These are phyloP conservation scores for Diglossa brunneiventris DNA, from an alignment of 2,113 vertebrate genomes.

Conservation along the genomic window DNA sequence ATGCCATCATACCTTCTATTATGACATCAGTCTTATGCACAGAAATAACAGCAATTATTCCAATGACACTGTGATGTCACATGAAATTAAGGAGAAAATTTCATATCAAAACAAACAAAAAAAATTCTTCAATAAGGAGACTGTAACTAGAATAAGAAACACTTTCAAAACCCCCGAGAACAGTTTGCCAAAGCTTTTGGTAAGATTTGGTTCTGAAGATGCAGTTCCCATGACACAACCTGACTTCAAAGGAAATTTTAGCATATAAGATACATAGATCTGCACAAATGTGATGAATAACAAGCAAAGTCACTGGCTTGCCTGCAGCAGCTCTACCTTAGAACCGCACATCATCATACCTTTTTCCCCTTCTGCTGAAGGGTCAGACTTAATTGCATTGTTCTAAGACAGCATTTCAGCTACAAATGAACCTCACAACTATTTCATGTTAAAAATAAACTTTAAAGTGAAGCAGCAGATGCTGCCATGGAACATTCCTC, in stretches of 20 bases:
- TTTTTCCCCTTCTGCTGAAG: not conserved
- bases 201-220: not conserved
- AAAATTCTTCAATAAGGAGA: not conserved
- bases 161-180: not conserved
- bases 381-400: not conserved
- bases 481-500: conserved; percentile 13
- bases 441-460: conserved; percentile 38
- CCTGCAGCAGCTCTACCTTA: not conserved
- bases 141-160: not conserved
- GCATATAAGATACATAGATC: not conserved
- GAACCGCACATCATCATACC: accelerated
- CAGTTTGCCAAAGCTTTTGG: not conserved
- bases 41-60: not conserved
- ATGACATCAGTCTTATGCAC: not conserved
- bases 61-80: not conserved
- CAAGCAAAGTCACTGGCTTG: not conserved
- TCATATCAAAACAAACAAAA: not conserved
- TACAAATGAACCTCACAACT: not conserved
- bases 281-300: not conserved
- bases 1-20: not conserved
- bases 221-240: not conserved
- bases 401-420: not conserved
- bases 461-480: conserved; percentile 31
- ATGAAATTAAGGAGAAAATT: not conserved
- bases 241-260: not conserved